Percentiles rank a stretch among this genome's conserved stretches.
phyloP scores from a whole-genome alignment of 2,888 invertebrate genomes.

The Urechis unicinctus region DNA sequence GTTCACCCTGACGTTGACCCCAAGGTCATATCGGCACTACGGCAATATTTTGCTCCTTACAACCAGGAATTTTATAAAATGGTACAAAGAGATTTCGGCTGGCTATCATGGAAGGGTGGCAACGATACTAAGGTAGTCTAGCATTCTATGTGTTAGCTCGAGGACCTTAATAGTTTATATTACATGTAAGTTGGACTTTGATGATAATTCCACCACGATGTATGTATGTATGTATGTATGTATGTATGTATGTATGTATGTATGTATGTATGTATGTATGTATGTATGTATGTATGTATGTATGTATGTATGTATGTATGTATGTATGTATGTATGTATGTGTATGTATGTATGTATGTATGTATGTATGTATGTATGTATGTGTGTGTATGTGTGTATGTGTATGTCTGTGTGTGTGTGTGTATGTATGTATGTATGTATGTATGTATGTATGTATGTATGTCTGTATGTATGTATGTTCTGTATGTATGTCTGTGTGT shows the following conservation, averaged over 20 bases:
- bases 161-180: not conserved
- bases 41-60: not conserved
- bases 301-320: not conserved
- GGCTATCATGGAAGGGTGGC: not conserved
- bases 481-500: too few relatives aligned
- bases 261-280: not conserved
- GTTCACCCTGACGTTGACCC: slow-evolving; percentile 83
- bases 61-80: not conserved
- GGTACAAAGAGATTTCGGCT: not conserved
- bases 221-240: not conserved
- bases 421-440: too few relatives aligned
- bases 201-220: too few relatives aligned
- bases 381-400: slow-evolving; percentile 4
- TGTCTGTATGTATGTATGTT: too few relatives aligned
- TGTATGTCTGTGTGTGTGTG: slow-evolving; percentile 4
- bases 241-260: slow-evolving; percentile 2
- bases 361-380: not conserved
- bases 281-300: not conserved
- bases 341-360: too few relatives aligned
- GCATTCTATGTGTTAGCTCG: too few relatives aligned
- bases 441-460: too few relatives aligned
- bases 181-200: not conserved
- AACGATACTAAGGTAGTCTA: too few relatives aligned
- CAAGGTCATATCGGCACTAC: slow-evolving; percentile 49
- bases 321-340: too few relatives aligned